These are phyloP conservation scores for Amphipyra tragopoginis DNA, from an alignment of 2,888 invertebrate genomes.

Conservation along the genomic window DNA sequence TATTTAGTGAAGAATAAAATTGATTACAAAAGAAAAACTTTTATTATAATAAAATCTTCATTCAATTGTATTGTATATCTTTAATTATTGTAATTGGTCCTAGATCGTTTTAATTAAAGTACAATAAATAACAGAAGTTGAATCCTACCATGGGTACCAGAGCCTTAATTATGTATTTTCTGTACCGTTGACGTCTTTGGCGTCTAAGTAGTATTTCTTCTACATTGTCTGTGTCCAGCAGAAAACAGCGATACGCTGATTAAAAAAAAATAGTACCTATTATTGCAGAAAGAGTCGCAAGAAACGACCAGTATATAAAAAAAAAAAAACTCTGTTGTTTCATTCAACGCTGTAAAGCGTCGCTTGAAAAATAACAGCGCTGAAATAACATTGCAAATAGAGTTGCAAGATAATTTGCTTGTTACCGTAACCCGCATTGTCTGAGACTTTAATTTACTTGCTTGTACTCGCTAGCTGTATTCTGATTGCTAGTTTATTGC, in stretches of 20 bases:
- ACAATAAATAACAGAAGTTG: too few species aligned
- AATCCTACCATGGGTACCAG: too few species aligned
- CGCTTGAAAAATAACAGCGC: conserved; percentile 27
- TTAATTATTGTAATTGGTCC: too few species aligned
- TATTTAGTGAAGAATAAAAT: too few species aligned
- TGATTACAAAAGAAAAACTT: too few species aligned
- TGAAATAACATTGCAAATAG: conserved; percentile 36
- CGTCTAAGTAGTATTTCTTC: too few species aligned
- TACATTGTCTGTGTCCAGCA: too few species aligned
- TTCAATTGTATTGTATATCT: too few species aligned
- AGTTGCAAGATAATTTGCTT: conserved; percentile 42
- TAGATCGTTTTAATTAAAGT: too few species aligned
- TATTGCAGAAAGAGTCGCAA: not conserved
- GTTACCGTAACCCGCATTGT: conserved; percentile 29
- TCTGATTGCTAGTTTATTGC: conserved; percentile 18
- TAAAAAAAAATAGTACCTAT: not conserved
- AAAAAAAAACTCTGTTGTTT: conserved; percentile 22
- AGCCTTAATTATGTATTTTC: too few species aligned
- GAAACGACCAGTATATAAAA: not conserved
- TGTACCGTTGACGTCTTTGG: too few species aligned
- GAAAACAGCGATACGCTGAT: not conserved
- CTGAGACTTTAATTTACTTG: conserved; percentile 30
- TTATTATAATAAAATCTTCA: too few species aligned
- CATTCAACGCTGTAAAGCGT: conserved; percentile 23
- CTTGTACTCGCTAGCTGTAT: conserved; percentile 22